A percentile compares a stretch with the other conserved stretches of the same genome.
Evolutionary conservation across 2,797 vertebrate species (phyloP).

Genomic region (Odontamblyopus rebecca): DNA sequence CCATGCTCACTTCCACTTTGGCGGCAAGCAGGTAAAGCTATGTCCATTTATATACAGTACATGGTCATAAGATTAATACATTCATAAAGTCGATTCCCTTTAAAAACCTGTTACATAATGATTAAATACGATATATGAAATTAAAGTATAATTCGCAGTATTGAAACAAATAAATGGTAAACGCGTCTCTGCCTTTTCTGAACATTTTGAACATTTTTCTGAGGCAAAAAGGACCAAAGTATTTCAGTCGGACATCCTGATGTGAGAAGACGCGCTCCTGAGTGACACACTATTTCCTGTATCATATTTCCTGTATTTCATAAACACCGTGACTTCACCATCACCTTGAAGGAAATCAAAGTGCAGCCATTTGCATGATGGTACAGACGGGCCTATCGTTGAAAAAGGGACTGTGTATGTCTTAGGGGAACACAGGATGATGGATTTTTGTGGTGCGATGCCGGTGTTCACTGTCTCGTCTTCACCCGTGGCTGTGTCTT

Average conservation of each 20-base stretch:
- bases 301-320: background rate
- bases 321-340: background rate
- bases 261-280: background rate
- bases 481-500: constrained; percentile 18
- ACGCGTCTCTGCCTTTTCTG: too few relatives aligned
- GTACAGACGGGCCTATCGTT: constrained; percentile 4
- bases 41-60: too few relatives aligned
- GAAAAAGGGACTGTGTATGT: constrained; percentile 8
- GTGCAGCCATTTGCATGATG: background rate
- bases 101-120: too few relatives aligned
- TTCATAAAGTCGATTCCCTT: too few relatives aligned
- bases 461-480: constrained; percentile 24
- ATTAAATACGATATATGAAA: too few relatives aligned
- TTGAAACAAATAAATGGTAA: too few relatives aligned
- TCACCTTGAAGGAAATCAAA: constrained; percentile 9
- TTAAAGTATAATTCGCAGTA: too few relatives aligned
- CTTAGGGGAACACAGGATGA: constrained; percentile 2
- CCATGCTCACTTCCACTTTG: too few relatives aligned
- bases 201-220: background rate
- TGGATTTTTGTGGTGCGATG: constrained; percentile 15
- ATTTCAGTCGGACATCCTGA: constrained; percentile 6
- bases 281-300: background rate
- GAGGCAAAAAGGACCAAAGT: background rate
- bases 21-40: too few relatives aligned
- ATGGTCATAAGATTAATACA: too few relatives aligned